Percentiles rank a stretch among this genome's conserved stretches.
These are phyloP conservation scores for Eupsilia transversa DNA, from an alignment of 2,888 invertebrate species.

Conservation along the genomic window DNA sequence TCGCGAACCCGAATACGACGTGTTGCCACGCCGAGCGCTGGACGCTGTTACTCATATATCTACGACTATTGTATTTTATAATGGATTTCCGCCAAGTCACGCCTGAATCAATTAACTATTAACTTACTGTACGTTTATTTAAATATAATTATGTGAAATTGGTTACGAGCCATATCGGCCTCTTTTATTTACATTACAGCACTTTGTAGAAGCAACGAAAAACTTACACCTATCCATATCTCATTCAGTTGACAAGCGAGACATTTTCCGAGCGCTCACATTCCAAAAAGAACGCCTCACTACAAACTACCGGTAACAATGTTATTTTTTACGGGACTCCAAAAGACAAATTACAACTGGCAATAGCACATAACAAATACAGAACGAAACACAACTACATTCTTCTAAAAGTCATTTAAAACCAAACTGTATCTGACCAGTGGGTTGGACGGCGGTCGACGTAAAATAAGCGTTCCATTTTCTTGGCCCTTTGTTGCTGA, in stretches of 20 bases:
- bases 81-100: too few relatives aligned
- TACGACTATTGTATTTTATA: too few relatives aligned
- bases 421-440: slow-evolving; percentile 68
- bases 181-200: neutral
- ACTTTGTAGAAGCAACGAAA: neutral
- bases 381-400: slow-evolving; percentile 54
- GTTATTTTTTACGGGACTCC: slow-evolving; percentile 39
- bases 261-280: slow-evolving; percentile 1
- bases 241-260: neutral
- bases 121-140: too few relatives aligned
- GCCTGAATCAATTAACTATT: too few relatives aligned
- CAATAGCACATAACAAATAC: slow-evolving; percentile 50
- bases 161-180: neutral
- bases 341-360: slow-evolving; percentile 51
- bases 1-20: too few relatives aligned
- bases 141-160: too few relatives aligned
- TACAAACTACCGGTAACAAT: slow-evolving; percentile 30
- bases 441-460: slow-evolving; percentile 52
- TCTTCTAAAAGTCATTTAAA: slow-evolving; percentile 70
- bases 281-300: slow-evolving; percentile 1
- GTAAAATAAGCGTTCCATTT: slow-evolving; percentile 65
- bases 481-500: slow-evolving; percentile 65
- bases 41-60: too few relatives aligned
- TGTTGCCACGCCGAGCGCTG: too few relatives aligned
- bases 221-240: neutral